Conservation (phyloP, 2,888 invertebrate genomes). For the Halictus quadricinctus region DNA sequence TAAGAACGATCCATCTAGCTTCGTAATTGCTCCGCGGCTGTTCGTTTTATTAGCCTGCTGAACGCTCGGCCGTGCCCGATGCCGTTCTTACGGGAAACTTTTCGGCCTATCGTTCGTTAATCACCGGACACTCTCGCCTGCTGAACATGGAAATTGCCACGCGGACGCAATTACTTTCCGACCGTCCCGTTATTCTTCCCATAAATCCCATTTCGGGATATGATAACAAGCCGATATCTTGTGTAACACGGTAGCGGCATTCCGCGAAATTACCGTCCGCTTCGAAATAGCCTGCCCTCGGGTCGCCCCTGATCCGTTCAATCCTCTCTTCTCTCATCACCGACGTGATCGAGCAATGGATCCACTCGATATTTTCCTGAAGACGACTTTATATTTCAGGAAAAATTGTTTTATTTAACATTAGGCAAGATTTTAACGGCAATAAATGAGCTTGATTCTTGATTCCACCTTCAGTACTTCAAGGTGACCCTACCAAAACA, state of each 20-base stretch:
- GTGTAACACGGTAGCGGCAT: neutral
- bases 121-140: neutral
- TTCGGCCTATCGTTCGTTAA: neutral
- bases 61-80: no score
- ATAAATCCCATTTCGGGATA: neutral
- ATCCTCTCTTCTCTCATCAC: neutral
- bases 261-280: neutral
- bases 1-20: neutral
- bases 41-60: conserved; percentile 2
- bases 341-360: neutral
- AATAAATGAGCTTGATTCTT: no score
- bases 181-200: neutral
- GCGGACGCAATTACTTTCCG: neutral
- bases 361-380: neutral
- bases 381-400: neutral
- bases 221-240: neutral
- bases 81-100: neutral
- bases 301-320: neutral
- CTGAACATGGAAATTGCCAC: neutral
- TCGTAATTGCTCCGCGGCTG: conserved; percentile 11
- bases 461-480: no score
- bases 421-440: no score
- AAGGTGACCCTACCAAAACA: no score
- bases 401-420: neutral
- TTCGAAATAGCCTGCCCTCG: neutral